Evolutionary conservation across 1,140 invertebrate genomes (phyloP), one percentile per base, ranked within the genome.

Genomic region (Trichonephila clavata): DNA sequence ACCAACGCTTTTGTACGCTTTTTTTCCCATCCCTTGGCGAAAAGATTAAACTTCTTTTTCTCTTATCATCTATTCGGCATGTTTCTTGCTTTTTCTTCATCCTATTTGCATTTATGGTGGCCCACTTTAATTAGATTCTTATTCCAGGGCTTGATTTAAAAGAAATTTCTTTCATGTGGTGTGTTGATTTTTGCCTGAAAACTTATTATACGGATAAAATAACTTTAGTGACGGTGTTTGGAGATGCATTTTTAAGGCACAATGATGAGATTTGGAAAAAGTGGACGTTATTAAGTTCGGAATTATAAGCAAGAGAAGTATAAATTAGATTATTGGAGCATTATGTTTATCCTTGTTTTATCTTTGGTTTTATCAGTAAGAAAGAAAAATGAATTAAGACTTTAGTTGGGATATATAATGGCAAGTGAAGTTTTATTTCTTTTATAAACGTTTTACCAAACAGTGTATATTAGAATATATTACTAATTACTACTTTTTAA

Each of bases 81-180:
- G 71, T 6, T 20, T 77, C 71, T 4, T 32, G 13, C 27, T 77
- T 77, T 77, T 77, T 32, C 68, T 32, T 77, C 24, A 16, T 18
- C 24, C 27, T 77, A 77, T 77, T 77, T 77, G 71, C 71, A 39
- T 77, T 77, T 77, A 77, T 77, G 71, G 71, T 39, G 14, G 71
- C 71, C 13, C 71, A 77, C 32, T 77, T 77, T 77, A 77, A 77
- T 77, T 77, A 77, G 27, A 77, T 77, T 32, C 27, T 32, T 39
- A 77, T 77, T 77, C 27, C 18, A 18, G 27, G 18, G 18, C 27
- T 39, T 27, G 71, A 77, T 77, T 77, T 77, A 39, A 39, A 77
- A 77, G 71, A 77, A 77, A 77, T 77, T 7, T 8, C 50, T 18
- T 24, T 39, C 32, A 77, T 77, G 27, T 39, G 71, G 8, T 24